Conservation (phyloP, 2,797 vertebrate species). For the Euphonia xanthogaster region DNA sequence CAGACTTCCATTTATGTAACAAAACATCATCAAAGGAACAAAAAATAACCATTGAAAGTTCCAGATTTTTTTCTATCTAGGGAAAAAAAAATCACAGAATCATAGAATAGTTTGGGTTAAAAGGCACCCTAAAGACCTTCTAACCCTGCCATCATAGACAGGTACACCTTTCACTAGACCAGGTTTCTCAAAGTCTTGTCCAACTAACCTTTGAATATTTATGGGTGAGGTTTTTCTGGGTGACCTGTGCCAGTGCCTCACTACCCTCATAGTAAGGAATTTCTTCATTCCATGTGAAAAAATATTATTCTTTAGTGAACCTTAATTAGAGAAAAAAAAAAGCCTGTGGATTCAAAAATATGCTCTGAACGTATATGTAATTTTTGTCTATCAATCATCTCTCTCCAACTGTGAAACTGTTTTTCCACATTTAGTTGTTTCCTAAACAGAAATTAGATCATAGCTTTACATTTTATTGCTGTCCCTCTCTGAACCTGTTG, state of each 20-base stretch:
- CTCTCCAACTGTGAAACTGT: not conserved
- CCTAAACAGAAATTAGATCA: not conserved
- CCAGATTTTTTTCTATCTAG: not conserved
- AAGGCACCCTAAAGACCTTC: not conserved
- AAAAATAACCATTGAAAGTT: not conserved
- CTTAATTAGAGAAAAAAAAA: not conserved
- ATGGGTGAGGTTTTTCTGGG: not conserved
- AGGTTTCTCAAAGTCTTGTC: not conserved
- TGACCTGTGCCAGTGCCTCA: not conserved
- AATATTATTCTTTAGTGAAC: not conserved
- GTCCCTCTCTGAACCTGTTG: not conserved
- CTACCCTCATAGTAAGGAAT: not conserved
- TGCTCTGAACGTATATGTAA: not conserved
- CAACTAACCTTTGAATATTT: not conserved
- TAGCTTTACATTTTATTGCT: not conserved
- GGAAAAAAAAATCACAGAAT: not conserved
- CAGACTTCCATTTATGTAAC: not conserved
- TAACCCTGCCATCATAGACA: fast-evolving
- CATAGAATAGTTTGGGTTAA: not conserved
- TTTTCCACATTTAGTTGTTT: not conserved
- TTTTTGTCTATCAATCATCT: not conserved
- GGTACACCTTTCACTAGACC: not conserved
- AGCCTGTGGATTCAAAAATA: not conserved
- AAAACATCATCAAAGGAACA: not conserved
- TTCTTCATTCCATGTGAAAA: not conserved